Evolutionary conservation across 1,140 invertebrate species (phyloP).

Genomic region (Diorhabda carinulata): DNA sequence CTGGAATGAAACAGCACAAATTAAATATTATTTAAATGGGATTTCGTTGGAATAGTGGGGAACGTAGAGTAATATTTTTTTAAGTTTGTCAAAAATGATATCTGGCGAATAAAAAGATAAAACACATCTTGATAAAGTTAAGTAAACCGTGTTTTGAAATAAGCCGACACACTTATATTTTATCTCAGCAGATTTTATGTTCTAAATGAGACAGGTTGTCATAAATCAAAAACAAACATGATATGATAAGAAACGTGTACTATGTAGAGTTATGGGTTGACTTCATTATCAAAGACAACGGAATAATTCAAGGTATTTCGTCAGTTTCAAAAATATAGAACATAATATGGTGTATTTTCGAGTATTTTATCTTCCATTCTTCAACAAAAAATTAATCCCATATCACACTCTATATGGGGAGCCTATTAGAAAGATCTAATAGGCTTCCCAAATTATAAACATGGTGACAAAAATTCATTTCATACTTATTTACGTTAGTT

Average conservation of each 20-base stretch:
- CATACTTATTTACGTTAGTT: too few species aligned
- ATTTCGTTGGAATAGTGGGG: too few species aligned
- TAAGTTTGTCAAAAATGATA: slow-evolving; percentile 24
- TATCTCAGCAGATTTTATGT: slow-evolving; percentile 38
- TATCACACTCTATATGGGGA: too few species aligned
- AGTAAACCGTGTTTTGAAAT: slow-evolving; percentile 28
- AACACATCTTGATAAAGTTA: slow-evolving; percentile 25
- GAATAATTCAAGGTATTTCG: slow-evolving; percentile 3
- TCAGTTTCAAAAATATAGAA: not conserved
- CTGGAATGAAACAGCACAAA: too few species aligned
- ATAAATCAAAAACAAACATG: slow-evolving; percentile 34
- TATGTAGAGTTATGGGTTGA: not conserved
- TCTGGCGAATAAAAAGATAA: slow-evolving; percentile 30
- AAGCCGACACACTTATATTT: slow-evolving; percentile 34
- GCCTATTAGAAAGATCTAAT: too few species aligned
- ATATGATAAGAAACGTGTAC: slow-evolving; percentile 22
- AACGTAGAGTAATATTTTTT: not conserved
- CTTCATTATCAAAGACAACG: slow-evolving; percentile 10
- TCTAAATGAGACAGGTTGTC: slow-evolving; percentile 30
- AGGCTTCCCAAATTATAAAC: too few species aligned
- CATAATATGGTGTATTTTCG: too few species aligned
- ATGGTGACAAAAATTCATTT: too few species aligned
- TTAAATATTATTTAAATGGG: too few species aligned
- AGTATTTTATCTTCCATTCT: too few species aligned
- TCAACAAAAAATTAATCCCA: too few species aligned